Base-by-base conservation (phyloP, 2,888 invertebrate genomes). In the Habrosyne pyritoides region DNA sequence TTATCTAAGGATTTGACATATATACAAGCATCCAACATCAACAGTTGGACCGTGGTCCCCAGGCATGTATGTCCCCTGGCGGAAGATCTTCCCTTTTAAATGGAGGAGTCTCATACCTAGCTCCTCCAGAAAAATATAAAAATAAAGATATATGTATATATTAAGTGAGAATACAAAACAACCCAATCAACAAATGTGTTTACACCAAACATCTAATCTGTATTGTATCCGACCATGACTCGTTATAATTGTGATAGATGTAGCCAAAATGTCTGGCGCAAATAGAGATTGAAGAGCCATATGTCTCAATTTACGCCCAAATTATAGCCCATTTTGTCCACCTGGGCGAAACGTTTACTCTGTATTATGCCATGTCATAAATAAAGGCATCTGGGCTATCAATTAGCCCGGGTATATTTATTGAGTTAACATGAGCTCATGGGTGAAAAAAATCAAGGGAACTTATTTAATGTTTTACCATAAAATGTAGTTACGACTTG, bases 211-310 rank as follows among this genome's bases (percentile, higher is more conserved):
- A n/a, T 8, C 33, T 8, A n/a, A 33, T 33, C 5, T n/a, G 4
- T n/a, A 33, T 12, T 30, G 30, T 30, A 33, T n/a, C 4, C n/a
- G n/a, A 1, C 33, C 33, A n/a, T 4, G 3, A 33, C 33, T n/a
- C n/a, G 6, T 33, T n/a, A 18, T 42, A 42, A 42, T 42, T 42
- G 33, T 33, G 42, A 42, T 42, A 14, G 42, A 42, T 42, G 42
- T 36, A 14, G 14, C 50, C 33, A 26, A 18, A 14, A 48, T 48
- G 28, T 51, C 50, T 18, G 30, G 24, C 33, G 3, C 33, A 51
- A 51, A 51, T 51, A 51, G 30, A 30, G 50, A 51, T 51, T 10
- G 50, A 51, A 51, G 30, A 30, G 21, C 30, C 7, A 18, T 26
- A 26, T 3, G 50, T 50, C 42, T 42, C 42, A 18, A 42, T 42